Evolutionary conservation across 2,888 invertebrate species (phyloP), one percentile per base, ranked within the genome.

Genomic region (Ormyrus rosae): DNA sequence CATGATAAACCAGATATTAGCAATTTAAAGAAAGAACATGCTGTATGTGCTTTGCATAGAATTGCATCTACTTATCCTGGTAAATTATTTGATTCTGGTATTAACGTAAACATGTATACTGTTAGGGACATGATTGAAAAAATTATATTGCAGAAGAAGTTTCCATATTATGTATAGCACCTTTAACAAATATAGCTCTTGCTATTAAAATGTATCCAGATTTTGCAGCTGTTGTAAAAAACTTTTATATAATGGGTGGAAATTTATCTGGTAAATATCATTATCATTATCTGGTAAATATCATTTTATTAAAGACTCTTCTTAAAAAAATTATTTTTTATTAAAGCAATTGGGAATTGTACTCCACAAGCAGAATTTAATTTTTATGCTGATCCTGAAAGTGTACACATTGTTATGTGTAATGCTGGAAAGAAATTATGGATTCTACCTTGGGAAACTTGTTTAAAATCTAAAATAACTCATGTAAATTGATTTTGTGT

Each of bases 131-230:
- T 53, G n/a, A n/a, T 58, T 55, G 48, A 64, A 45, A 60, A 19
- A 19, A 13, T 19, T 53, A 73, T 63, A 74, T 92, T 90, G 88
- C 92, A 90, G 93, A 92, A 78, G 89, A 94, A 86, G 91, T 95
- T 45, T 92, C 93, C 0, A 86, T 96, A 9, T 91, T 95, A 7
- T 93, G 94, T 56, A 88, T 96, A 46, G 97, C 95, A 0, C 94
- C 97, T 0, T 89, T 97, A 48, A 97, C 97, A 0, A 97, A 97
- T 86, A 91, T 96, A 64, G 97, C 96, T 0, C 86, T 96, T 80
- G 94, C 96, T 0, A 92, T 95, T 3, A 93, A 94, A 85, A 88
- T 96, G 85, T 95, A 95, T 85, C 93, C 94, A 0, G 88, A 92
- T 5, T 94, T 97, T 86, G 89, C 93, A 0, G 86, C 91, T 34